Conservation (phyloP, 35 echinoderm and acorn worm genomes). For the Ptychodera flava region DNA sequence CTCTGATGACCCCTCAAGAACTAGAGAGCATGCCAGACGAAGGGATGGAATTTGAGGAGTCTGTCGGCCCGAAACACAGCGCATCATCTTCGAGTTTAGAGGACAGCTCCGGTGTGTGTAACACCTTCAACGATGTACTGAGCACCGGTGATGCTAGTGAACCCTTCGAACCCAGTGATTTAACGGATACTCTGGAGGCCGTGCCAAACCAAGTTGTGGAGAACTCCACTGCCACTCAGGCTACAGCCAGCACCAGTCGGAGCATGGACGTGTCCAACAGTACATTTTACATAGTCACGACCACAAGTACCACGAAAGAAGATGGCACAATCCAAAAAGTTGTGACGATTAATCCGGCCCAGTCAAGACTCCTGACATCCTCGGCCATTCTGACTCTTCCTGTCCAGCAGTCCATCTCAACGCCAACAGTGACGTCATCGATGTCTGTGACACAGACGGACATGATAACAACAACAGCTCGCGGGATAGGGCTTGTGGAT, state of each 20-base stretch:
- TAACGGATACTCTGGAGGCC: neutral
- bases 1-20: neutral
- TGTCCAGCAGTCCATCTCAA: too few relatives aligned
- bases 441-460: too few relatives aligned
- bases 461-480: too few relatives aligned
- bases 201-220: neutral
- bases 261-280: neutral
- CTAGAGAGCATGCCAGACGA: neutral
- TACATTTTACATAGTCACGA: neutral
- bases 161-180: neutral
- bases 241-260: neutral
- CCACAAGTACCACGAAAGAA: neutral
- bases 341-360: neutral
- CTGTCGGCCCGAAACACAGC: neutral
- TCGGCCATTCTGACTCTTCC: neutral
- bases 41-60: neutral
- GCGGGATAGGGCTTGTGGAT: too few relatives aligned
- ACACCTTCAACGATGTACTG: neutral
- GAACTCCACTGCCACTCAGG: too few relatives aligned
- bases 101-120: neutral
- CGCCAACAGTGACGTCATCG: too few relatives aligned
- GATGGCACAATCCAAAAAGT: neutral
- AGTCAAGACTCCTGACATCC: neutral
- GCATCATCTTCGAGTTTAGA: neutral
- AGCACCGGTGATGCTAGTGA: neutral